Evolutionary conservation across 2,797 vertebrate species (phyloP), one percentile per base, ranked within the genome.

Genomic region (Crax fasciolata): DNA sequence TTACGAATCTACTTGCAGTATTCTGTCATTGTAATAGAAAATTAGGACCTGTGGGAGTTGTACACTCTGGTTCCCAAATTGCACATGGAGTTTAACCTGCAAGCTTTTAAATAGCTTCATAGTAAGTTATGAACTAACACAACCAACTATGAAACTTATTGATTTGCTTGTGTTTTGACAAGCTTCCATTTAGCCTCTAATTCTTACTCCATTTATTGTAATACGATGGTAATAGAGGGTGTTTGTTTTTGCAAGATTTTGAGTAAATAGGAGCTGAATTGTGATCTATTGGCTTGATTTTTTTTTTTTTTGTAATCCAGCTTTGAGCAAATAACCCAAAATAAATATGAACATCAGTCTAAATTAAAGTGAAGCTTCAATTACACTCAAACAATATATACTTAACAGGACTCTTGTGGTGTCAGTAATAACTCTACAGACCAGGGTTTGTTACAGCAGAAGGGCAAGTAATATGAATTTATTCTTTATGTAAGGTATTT

Each of bases 331-430:
- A 68, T 59, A 86, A 39, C 7, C 24, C 1, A 19, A 71, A 83
- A 27, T 41, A 71, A 82, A 70, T 65, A 51, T 3, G 18, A 76
- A 28, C 4, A 63, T 65, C 19, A 32, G 17, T 71, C 43, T 83
- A 75, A 85, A 85, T 81, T 72, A 79, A 48, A 85, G 58, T 78
- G 43, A 87, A 83, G 91, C 67, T 93, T 82, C 57, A 73, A 46
- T 58, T 83, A 48, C 20, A 10, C 27, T 48, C 82, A 32, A 81
- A 59, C 16, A 74, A 30, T 52, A 41, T 43, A 32, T 43, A 30
- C 25, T 65, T 75, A 25, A 85, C 57, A 63, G 23, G 43, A 48
- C 35, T 79, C 19, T 41, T 63, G 32, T 32, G 61, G 24, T 84
- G 28, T 58, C 13, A 73, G 71, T 63, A 92, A 39, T 89, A 68